Conservation (phyloP, 2,888 invertebrate genomes). For the Trimorus sp. region DNA sequence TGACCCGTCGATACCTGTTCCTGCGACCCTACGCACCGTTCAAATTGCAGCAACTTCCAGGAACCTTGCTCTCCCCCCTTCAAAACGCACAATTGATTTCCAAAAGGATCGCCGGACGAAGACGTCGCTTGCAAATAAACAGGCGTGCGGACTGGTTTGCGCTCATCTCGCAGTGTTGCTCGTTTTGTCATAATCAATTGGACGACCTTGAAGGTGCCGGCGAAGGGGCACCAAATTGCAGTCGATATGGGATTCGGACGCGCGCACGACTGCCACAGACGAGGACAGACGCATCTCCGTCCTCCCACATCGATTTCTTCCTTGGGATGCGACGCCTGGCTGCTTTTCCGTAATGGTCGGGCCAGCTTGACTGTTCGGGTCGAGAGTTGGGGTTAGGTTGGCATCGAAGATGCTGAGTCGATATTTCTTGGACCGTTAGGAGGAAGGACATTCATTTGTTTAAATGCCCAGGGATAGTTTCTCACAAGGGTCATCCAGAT, state of each 20-base stretch:
- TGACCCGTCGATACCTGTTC: no score
- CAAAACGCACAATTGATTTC: constrained; percentile 28
- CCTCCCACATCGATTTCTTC: constrained; percentile 62
- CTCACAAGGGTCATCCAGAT: no score
- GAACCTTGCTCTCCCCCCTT: no score
- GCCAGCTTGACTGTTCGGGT: constrained; percentile 35
- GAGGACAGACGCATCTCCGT: constrained; percentile 45
- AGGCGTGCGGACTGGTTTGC: constrained; percentile 54
- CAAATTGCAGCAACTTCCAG: no score
- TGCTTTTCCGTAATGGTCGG: constrained; percentile 56
- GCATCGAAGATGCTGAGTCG: no score
- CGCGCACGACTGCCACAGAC: constrained; percentile 16
- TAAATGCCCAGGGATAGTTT: no score
- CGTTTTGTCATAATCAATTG: constrained; percentile 62
- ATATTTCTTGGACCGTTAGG: no score
- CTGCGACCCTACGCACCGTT: no score
- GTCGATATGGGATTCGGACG: constrained; percentile 49
- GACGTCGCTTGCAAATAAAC: constrained; percentile 16
- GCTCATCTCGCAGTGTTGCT: constrained; percentile 30
- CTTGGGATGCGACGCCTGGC: constrained; percentile 34
- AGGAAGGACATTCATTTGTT: no score
- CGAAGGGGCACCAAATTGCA: constrained; percentile 50
- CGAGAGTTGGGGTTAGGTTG: background rate
- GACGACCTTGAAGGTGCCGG: constrained; percentile 57
- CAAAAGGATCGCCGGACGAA: background rate